Evolutionary conservation across 2,797 vertebrate species (phyloP).

Genomic region (Diplodus puntazzo): DNA sequence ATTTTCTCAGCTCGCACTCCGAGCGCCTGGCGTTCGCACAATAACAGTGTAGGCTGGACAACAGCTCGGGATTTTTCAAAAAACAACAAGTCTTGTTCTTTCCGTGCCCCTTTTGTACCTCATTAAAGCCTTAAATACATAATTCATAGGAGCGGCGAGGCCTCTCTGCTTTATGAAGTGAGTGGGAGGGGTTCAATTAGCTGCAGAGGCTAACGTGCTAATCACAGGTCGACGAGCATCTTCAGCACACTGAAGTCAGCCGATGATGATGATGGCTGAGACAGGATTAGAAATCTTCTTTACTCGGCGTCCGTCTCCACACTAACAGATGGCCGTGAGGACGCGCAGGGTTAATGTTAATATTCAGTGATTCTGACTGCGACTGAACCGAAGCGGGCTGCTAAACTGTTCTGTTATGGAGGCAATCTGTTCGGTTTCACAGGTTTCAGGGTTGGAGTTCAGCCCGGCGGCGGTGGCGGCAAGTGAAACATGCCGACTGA

Average conservation of each 20-base stretch:
- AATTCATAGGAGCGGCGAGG: background rate
- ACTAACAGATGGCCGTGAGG: constrained; percentile 65
- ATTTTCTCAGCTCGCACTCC: constrained; percentile 15
- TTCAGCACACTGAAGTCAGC: background rate
- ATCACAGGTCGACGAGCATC: constrained; percentile 33
- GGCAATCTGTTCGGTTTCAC: constrained; percentile 52
- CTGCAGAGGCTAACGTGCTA: constrained; percentile 17
- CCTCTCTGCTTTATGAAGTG: background rate
- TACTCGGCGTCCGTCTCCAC: constrained; percentile 38
- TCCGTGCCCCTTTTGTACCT: too few relatives aligned
- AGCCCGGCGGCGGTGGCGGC: background rate
- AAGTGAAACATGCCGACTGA: background rate
- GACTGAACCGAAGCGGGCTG: background rate
- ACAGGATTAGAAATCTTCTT: constrained; percentile 41
- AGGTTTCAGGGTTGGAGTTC: constrained; percentile 1
- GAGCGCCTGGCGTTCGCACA: constrained; percentile 19
- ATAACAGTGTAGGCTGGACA: constrained; percentile 34
- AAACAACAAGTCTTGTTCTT: background rate
- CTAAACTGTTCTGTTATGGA: constrained; percentile 30
- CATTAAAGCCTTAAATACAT: background rate
- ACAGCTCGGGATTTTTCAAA: constrained; percentile 5
- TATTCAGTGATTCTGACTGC: constrained; percentile 45
- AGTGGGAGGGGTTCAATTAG: constrained; percentile 24
- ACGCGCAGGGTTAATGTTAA: constrained; percentile 41
- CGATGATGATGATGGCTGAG: background rate